phyloP scores from a whole-genome alignment of 2,113 vertebrate species.

The Clarias batrachus region DNA sequence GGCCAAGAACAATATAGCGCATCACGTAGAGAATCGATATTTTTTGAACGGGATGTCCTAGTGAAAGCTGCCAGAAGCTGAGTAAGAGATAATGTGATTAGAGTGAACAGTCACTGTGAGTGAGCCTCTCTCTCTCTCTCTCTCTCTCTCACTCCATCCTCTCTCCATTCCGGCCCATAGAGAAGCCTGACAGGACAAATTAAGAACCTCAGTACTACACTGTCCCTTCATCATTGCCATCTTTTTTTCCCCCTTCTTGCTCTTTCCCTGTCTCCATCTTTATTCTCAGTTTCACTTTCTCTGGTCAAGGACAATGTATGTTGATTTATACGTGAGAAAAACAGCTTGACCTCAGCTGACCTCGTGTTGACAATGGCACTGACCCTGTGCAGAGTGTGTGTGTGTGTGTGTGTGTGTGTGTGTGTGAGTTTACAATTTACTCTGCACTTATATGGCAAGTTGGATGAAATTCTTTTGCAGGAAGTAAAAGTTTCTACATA shows the following conservation, averaged over 20 bases:
- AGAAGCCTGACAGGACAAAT: slow-evolving; percentile 52
- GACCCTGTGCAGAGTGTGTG: slow-evolving; percentile 29
- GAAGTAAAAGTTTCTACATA: background rate
- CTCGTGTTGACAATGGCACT: slow-evolving; percentile 31
- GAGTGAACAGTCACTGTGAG: slow-evolving; percentile 34
- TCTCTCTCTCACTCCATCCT: background rate
- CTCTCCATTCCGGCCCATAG: slow-evolving; percentile 11
- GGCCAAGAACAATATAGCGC: slow-evolving; percentile 43
- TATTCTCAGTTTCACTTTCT: background rate
- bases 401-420: slow-evolving; percentile 13
- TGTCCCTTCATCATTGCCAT: slow-evolving; percentile 42
- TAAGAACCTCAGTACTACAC: slow-evolving; percentile 24
- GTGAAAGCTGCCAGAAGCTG: slow-evolving; percentile 52
- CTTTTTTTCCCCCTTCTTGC: background rate
- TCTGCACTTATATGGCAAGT: background rate
- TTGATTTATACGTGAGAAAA: slow-evolving; percentile 43
- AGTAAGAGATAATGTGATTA: slow-evolving; percentile 55
- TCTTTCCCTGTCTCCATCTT: slow-evolving; percentile 1
- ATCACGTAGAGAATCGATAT: slow-evolving; percentile 51
- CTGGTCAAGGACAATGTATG: slow-evolving; percentile 46
- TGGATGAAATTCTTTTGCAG: background rate
- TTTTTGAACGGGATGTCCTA: slow-evolving; percentile 48
- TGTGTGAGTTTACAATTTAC: background rate
- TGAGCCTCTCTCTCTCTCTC: slow-evolving; percentile 25
- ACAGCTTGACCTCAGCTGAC: slow-evolving; percentile 43